Conservation (phyloP, 1,140 invertebrate species). For the Drosophila pachea region DNA sequence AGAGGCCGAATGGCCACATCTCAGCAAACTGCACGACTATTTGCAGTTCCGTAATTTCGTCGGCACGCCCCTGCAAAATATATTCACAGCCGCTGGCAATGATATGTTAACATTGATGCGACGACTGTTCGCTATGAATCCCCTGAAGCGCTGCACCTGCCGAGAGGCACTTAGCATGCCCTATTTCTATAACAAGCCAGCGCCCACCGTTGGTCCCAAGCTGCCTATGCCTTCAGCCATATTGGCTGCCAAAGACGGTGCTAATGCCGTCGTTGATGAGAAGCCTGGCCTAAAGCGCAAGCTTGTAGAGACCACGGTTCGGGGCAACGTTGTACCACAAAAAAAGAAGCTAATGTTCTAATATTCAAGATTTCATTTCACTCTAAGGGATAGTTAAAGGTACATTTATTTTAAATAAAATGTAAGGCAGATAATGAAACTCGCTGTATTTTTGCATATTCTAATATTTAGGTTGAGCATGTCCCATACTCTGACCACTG, state of each 20-base stretch:
- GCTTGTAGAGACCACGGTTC: slow-evolving; percentile 59
- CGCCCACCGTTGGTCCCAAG: slow-evolving; percentile 88
- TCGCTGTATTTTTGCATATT: not conserved
- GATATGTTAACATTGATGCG: slow-evolving; percentile 94
- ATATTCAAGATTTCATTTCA: not conserved
- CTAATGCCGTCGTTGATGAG: slow-evolving; percentile 53
- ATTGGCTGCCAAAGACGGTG: slow-evolving; percentile 56
- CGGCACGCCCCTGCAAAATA: slow-evolving; percentile 90
- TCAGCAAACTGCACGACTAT: slow-evolving; percentile 93
- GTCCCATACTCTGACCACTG: too few relatives aligned
- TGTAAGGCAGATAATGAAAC: too few relatives aligned
- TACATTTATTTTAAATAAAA: too few relatives aligned
- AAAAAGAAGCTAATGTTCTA: slow-evolving; percentile 66
- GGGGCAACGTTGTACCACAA: slow-evolving; percentile 53
- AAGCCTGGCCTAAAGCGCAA: slow-evolving; percentile 55
- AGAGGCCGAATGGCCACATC: slow-evolving; percentile 94
- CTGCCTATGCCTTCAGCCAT: slow-evolving; percentile 86
- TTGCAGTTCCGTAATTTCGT: slow-evolving; percentile 94
- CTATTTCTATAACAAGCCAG: slow-evolving; percentile 93
- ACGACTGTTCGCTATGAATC: slow-evolving; percentile 90
- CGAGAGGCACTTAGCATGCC: slow-evolving; percentile 89
- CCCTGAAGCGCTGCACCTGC: slow-evolving; percentile 89
- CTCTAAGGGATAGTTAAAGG: not conserved
- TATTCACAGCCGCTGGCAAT: slow-evolving; percentile 96
- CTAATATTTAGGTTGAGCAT: not conserved